Evolutionary conservation across 2,113 vertebrate species (phyloP), one percentile per base, ranked within the genome.

Genomic region (Pseudorectes ferrugineus): DNA sequence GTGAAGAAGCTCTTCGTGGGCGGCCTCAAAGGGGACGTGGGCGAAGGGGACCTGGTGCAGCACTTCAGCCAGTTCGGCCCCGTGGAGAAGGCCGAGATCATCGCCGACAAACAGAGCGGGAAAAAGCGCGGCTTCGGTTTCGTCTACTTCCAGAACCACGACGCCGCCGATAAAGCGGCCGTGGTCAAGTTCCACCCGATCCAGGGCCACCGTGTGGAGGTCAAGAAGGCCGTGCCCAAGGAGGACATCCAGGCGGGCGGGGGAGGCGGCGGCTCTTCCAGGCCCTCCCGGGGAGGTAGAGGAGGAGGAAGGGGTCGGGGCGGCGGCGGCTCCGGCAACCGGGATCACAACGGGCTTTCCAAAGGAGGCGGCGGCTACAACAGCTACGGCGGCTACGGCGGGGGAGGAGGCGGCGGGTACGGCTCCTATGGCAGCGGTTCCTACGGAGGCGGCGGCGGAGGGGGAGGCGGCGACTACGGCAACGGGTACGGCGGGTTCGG

Each of bases 1-100:
- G 99, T 99, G 72, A 99, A 99, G 98, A 99, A 99, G 93, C 99
- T 99, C 52, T 99, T 99, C 66, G 98, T 99, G 28, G 99, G 99
- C 0, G 99, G 99, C 24, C 97, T 99, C 15, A 99, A 99, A 72
- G 99, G 99, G 85, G 99, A 99, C 95, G 98, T 99, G 54, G 98
- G 98, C 31, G 99, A 99, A 86, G 98, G 98, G 21, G 98, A 99
- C 89, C 98, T 99, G 70, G 98, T 96, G 57, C 98, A 99, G 29
- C 99, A 99, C 61, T 99, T 99, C 97, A 98, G 98, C 20, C 98
- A 99, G 97, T 99, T 99, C 63, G 99, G 99, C 40, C 94, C 98
- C 2, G 98, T 99, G 86, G 99, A 99, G 93, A 99, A 99, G 97
- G 98, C 99, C 79, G 99, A 99, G 97, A 99, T 99, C 46, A 99